Evolutionary conservation across 1,140 invertebrate species (phyloP).

Genomic region (Trachelipus rathkii): DNA sequence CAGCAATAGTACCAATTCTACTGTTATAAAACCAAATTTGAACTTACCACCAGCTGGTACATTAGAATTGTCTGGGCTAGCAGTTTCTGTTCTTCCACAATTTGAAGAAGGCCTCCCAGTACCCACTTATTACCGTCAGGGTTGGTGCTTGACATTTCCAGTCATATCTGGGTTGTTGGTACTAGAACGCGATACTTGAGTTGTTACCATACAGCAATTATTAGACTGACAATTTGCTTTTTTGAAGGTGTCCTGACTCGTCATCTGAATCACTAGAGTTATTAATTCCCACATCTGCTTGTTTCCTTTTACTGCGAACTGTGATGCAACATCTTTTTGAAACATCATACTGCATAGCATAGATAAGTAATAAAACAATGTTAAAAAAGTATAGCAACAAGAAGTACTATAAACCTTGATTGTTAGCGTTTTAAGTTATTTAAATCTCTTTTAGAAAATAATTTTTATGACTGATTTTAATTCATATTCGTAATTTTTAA

Average conservation of each 20-base stretch:
- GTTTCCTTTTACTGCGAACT: conserved; percentile 2
- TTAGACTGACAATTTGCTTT: neutral
- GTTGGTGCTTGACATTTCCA: neutral
- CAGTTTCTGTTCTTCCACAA: neutral
- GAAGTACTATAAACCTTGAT: too few species aligned
- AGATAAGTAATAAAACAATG: too few species aligned
- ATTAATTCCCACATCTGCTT: neutral
- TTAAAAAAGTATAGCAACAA: too few species aligned
- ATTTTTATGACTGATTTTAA: too few species aligned
- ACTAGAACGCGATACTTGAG: neutral
- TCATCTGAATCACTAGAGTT: conserved; percentile 3
- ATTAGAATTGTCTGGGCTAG: neutral
- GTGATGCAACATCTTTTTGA: neutral
- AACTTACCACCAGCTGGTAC: conserved; percentile 6
- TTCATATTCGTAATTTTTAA: too few species aligned
- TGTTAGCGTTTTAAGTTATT: too few species aligned
- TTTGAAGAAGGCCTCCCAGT: neutral
- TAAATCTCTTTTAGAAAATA: too few species aligned
- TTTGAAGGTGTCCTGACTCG: neutral
- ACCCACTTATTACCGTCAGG: neutral
- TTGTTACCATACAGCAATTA: neutral
- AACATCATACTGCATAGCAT: too few species aligned
- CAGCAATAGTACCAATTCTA: conserved; percentile 20
- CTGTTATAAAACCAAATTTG: conserved; percentile 12
- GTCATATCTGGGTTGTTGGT: neutral